A percentile compares a stretch with the other conserved stretches of the same genome.
These are phyloP conservation scores for Halcyon badia DNA, from an alignment of 2,797 vertebrate genomes.

Conservation along the genomic window DNA sequence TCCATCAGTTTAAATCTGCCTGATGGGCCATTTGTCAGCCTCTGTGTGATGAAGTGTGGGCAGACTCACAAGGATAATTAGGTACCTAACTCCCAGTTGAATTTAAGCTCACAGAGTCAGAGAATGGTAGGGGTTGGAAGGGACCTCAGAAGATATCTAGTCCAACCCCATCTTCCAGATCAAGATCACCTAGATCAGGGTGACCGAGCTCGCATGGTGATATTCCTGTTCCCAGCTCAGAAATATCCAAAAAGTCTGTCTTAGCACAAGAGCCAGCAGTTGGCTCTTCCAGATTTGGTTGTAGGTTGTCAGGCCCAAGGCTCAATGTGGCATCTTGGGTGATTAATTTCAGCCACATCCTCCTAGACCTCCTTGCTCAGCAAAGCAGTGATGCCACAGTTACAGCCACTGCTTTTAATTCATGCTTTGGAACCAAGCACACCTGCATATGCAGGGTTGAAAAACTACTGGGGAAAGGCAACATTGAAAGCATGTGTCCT, in stretches of 20 bases:
- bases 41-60: slow-evolving; percentile 5
- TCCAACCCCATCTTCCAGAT: too few relatives aligned
- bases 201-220: neutral
- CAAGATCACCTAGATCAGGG: too few relatives aligned
- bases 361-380: neutral
- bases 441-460: neutral
- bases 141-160: too few relatives aligned
- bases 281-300: neutral
- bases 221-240: neutral
- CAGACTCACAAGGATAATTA: neutral
- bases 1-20: slow-evolving; percentile 26
- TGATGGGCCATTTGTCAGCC: slow-evolving; percentile 14
- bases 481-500: neutral
- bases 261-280: neutral
- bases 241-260: neutral
- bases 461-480: neutral
- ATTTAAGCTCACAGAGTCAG: neutral
- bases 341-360: neutral
- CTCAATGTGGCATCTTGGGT: neutral
- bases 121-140: too few relatives aligned
- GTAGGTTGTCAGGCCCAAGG: neutral
- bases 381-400: neutral
- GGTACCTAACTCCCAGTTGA: neutral
- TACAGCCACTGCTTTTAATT: neutral
- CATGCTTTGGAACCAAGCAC: neutral